phyloP scores from a whole-genome alignment of 2,888 invertebrate species.

The Drosophila pseudotakahashii region DNA sequence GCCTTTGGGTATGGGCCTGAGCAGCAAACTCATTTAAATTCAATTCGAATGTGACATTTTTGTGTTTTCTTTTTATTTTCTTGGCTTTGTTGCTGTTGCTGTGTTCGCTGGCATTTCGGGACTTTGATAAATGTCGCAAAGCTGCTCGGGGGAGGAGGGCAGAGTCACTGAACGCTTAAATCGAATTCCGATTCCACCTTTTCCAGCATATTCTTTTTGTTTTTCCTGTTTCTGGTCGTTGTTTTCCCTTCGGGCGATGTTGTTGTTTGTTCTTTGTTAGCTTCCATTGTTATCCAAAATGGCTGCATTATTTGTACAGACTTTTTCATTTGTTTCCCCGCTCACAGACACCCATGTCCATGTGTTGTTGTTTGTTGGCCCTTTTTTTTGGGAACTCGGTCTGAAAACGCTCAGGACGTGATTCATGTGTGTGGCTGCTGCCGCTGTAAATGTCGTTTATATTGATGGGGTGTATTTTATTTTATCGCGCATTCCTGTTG shows the following conservation, averaged over 20 bases:
- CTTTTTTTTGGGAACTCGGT: slow-evolving; percentile 40
- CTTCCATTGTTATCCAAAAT: slow-evolving; percentile 77
- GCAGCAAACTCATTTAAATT: slow-evolving; percentile 76
- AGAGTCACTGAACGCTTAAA: slow-evolving; percentile 74
- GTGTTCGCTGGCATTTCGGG: slow-evolving; percentile 44
- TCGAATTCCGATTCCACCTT: slow-evolving; percentile 75
- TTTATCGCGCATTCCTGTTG: slow-evolving; percentile 55
- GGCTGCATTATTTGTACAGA: slow-evolving; percentile 77
- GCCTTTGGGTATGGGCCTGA: slow-evolving; percentile 37
- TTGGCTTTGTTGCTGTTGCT: slow-evolving; percentile 27
- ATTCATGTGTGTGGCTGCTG: slow-evolving; percentile 67
- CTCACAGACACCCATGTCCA: slow-evolving; percentile 2
- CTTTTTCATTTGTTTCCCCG: slow-evolving; percentile 42
- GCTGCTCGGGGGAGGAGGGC: slow-evolving; percentile 33
- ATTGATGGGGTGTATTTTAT: slow-evolving; percentile 78
- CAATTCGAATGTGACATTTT: slow-evolving; percentile 75
- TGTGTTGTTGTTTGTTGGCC: slow-evolving; percentile 35
- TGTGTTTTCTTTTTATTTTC: slow-evolving; percentile 53
- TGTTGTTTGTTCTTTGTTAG: slow-evolving; percentile 64
- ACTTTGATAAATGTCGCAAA: slow-evolving; percentile 64
- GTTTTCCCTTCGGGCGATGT: slow-evolving; percentile 30
- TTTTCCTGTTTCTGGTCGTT: slow-evolving; percentile 36
- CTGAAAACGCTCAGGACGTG: slow-evolving; percentile 59
- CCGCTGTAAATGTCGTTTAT: slow-evolving; percentile 63
- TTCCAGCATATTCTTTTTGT: slow-evolving; percentile 42